Evolutionary conservation across 2,888 invertebrate genomes (phyloP).

Genomic region (Aleiodes leptofemur): DNA sequence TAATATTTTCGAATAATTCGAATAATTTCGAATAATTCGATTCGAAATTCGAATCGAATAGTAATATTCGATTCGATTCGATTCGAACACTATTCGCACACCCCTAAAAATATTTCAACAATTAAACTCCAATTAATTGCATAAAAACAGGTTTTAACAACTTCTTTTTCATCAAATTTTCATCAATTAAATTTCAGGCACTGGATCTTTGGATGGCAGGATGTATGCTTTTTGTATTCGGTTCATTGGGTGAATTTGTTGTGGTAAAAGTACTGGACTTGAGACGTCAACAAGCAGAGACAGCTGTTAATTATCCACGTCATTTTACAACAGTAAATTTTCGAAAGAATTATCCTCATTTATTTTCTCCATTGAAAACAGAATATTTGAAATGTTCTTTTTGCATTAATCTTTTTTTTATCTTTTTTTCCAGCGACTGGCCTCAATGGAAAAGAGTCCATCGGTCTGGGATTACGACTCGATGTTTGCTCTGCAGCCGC

Average conservation of each 20-base stretch:
- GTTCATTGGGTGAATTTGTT: slow-evolving; percentile 88
- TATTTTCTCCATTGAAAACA: not conserved
- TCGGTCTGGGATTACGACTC: slow-evolving; percentile 71
- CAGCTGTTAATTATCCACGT: slow-evolving; percentile 58
- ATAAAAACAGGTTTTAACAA: no score
- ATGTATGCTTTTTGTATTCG: slow-evolving; percentile 91
- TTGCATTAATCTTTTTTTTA: slow-evolving; percentile 49
- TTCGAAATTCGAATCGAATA: no score
- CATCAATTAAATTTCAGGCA: slow-evolving; percentile 77
- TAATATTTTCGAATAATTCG: no score
- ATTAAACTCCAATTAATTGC: no score
- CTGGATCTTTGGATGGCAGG: slow-evolving; percentile 93
- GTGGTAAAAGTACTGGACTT: slow-evolving; percentile 89
- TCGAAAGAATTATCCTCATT: slow-evolving; percentile 8
- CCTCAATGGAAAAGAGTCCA: slow-evolving; percentile 81
- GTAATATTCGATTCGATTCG: no score
- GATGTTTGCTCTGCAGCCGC: slow-evolving; percentile 57
- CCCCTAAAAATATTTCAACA: no score
- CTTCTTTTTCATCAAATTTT: no score
- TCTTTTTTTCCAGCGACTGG: slow-evolving; percentile 78
- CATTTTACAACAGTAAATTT: slow-evolving; percentile 62
- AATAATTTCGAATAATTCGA: no score
- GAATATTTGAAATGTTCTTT: slow-evolving; percentile 5
- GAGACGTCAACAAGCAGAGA: slow-evolving; percentile 79
- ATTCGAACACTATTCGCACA: no score